Evolutionary conservation across 2,888 invertebrate species (phyloP).

Genomic region (Eurois occulta): DNA sequence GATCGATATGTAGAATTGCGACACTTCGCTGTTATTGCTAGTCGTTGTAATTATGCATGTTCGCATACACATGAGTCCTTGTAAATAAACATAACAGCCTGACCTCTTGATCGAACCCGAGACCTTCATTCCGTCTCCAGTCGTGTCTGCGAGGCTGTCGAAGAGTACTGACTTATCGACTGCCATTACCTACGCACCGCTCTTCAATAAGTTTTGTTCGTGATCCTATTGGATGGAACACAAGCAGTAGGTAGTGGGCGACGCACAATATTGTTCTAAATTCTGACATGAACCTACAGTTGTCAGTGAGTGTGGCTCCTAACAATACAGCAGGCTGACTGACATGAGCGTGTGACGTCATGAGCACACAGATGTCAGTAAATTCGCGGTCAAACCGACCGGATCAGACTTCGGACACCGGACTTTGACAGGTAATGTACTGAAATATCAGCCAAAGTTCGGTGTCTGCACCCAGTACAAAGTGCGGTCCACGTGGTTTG

Average conservation of each 20-base stretch:
- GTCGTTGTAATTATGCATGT: neutral
- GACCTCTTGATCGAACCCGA: neutral
- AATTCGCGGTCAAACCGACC: neutral
- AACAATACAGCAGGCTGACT: neutral
- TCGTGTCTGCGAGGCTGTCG: neutral
- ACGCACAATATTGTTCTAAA: neutral
- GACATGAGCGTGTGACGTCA: neutral
- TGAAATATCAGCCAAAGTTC: neutral
- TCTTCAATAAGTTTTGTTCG: neutral
- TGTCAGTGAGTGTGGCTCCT: neutral
- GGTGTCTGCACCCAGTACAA: neutral
- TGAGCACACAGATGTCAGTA: slow-evolving; percentile 1
- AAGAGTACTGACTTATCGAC: neutral
- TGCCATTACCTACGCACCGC: slow-evolving; percentile 1
- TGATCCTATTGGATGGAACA: neutral
- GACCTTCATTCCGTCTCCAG: neutral
- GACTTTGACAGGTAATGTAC: neutral
- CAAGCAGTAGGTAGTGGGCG: neutral
- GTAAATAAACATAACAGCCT: neutral
- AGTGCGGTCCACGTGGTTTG: neutral
- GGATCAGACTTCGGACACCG: neutral
- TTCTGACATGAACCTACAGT: too few relatives aligned
- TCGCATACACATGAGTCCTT: neutral
- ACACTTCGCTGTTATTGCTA: slow-evolving; percentile 23
- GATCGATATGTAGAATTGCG: slow-evolving; percentile 58